These are phyloP conservation scores for Exaiptasia diaphana DNA, from an alignment of 64 coral and sea anemone species.

Conservation along the genomic window DNA sequence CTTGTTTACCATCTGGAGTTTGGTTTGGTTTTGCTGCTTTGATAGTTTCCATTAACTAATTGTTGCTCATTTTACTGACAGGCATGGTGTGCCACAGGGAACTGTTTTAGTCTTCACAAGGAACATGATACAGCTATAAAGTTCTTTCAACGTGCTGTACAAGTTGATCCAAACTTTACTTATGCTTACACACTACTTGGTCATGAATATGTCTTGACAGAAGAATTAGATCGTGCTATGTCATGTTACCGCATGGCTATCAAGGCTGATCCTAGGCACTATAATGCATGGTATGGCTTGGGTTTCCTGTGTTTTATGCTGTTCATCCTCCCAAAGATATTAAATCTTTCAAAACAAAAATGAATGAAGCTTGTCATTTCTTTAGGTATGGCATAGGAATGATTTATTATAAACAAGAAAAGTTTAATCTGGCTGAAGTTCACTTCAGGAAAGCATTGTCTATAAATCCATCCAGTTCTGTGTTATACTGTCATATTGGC, in stretches of 20 bases:
- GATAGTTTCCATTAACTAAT: background rate
- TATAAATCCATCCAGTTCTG: conserved; percentile 95
- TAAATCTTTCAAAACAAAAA: background rate
- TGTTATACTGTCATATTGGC: conserved; percentile 90
- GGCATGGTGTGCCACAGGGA: conserved; percentile 95
- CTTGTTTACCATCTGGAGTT: no score
- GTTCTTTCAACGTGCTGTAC: conserved; percentile 94
- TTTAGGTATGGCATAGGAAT: conserved; percentile 97
- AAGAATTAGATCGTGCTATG: conserved; percentile 94
- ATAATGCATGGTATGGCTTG: conserved; percentile 89
- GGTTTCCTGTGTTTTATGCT: background rate
- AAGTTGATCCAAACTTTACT: conserved; percentile 81
- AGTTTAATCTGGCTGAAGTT: conserved; percentile 93
- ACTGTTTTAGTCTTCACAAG: conserved; percentile 96
- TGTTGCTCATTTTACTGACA: conserved; percentile 10
- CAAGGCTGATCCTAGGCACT: conserved; percentile 88
- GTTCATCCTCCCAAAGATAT: background rate
- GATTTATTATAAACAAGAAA: conserved; percentile 99
- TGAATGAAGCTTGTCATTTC: background rate
- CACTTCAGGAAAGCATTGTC: conserved; percentile 91
- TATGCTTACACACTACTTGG: conserved; percentile 95
- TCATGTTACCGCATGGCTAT: conserved; percentile 90
- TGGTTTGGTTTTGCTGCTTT: no score
- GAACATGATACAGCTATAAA: conserved; percentile 98
- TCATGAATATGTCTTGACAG: conserved; percentile 91